Conservation (phyloP, 2,797 vertebrate genomes). For the Pseudotriccus pelzelni region DNA sequence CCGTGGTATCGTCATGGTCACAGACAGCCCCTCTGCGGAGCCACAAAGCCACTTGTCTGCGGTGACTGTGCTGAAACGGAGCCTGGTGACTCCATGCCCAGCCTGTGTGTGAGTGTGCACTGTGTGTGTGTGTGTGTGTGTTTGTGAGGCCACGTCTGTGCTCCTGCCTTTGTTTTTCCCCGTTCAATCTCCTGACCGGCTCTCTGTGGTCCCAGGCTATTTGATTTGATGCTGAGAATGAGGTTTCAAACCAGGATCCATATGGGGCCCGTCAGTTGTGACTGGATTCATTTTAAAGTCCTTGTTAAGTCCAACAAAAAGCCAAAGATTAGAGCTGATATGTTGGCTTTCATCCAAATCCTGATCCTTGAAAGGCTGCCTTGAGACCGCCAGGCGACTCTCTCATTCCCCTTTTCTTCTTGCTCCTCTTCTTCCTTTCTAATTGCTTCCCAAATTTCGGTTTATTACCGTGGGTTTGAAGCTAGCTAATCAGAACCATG, state of each 20-base stretch:
- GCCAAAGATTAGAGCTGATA: slow-evolving; percentile 71
- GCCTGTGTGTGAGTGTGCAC: not conserved
- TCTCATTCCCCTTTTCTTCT: slow-evolving; percentile 22
- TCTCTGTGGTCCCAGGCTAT: not conserved
- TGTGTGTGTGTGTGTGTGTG: fast-evolving
- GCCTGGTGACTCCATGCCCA: not conserved
- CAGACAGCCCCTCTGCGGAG: slow-evolving; percentile 2
- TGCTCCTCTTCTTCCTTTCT: slow-evolving; percentile 51
- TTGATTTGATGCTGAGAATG: slow-evolving; percentile 8
- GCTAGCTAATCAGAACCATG: slow-evolving; percentile 37
- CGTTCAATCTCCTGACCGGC: not conserved
- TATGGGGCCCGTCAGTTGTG: slow-evolving; percentile 60
- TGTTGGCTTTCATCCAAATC: slow-evolving; percentile 55
- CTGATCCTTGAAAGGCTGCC: slow-evolving; percentile 62
- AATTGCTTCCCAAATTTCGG: slow-evolving; percentile 32
- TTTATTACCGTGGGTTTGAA: not conserved
- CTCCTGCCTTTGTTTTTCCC: not conserved
- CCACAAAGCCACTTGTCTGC: not conserved
- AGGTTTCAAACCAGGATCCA: slow-evolving; percentile 55
- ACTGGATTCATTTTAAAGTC: slow-evolving; percentile 69
- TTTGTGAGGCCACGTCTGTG: not conserved
- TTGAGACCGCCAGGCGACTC: slow-evolving; percentile 35
- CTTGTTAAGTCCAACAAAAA: slow-evolving; percentile 68
- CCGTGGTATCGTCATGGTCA: not conserved
- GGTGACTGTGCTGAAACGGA: fast-evolving